Base-by-base conservation (phyloP, 1,140 invertebrate species). In the Pinna nobilis region DNA sequence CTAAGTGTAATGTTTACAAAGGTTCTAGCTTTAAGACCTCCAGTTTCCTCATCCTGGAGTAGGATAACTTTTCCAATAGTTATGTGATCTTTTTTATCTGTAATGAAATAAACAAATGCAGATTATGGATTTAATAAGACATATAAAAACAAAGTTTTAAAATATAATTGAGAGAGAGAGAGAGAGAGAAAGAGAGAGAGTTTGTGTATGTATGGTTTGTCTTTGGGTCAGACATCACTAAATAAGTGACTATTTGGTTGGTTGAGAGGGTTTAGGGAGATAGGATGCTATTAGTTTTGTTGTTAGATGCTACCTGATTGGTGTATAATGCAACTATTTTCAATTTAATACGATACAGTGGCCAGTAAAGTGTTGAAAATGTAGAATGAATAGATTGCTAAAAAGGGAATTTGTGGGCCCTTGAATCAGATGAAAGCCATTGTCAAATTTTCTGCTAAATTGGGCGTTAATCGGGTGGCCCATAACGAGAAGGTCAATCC, bases 1-100 rank as follows among this genome's bases (percentile, higher is more conserved):
- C 81, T 53, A 30, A 79, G 68, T 23, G 82, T 82, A 25, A 76
- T 63, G 50, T 83, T 83, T n/a, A 82, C 39, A 63, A 76, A 82
- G 2, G 78, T 82, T 51, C 78, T 59, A n/a, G 78, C 60, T 72
- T 69, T 82, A 13, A 83, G 20, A 0, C 80, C 82, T 20, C 78
- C 80, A 1, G 53, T 68, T 53, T 74, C 67, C 39, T 72, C 30
- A 47, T 83, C 78, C 9, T 59, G 64, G 25, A 82, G 15, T 60
- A 83, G 23, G 3, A 80, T 63, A 6, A 76, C 71, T 53, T 73
- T 80, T 20, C 82, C 82, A 0, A 82, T 35, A 23, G 68, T 63
- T n/a, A 41, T 74, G 18, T 74, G 55, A 65, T 64, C 74, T 37
- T 76, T 72, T 35, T 74, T 59, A 7, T 69, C 78, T 39, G 70